These are phyloP conservation scores for Hemiprocne comata DNA, from an alignment of 2,113 vertebrate genomes.

Conservation along the genomic window DNA sequence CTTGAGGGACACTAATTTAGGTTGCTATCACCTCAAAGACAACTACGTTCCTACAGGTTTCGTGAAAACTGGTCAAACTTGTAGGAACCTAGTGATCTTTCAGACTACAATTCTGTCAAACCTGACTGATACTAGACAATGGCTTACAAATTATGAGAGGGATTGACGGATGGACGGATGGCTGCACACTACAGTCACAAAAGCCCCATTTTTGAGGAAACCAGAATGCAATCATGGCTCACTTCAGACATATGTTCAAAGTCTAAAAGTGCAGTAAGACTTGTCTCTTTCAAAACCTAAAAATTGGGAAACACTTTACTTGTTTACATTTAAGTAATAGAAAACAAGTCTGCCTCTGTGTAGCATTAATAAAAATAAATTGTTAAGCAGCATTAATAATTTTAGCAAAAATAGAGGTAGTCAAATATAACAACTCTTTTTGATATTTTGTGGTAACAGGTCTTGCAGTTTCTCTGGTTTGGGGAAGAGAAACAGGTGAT, in stretches of 20 bases:
- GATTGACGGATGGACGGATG: not conserved
- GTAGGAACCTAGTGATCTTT: not conserved
- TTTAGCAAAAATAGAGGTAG: not conserved
- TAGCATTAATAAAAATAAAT: not conserved
- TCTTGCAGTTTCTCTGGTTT: not conserved
- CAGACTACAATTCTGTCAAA: not conserved
- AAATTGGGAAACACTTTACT: not conserved
- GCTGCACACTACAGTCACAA: not conserved
- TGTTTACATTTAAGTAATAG: not conserved
- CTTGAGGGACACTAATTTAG: not conserved
- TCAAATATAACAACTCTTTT: not conserved
- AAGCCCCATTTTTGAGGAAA: not conserved
- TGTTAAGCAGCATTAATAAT: not conserved
- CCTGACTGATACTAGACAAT: not conserved
- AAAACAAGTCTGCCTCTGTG: not conserved
- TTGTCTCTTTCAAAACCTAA: not conserved
- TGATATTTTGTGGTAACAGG: not conserved
- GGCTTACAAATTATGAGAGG: not conserved
- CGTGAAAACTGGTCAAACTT: not conserved
- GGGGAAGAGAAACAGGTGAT: not conserved
- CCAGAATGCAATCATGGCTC: not conserved
- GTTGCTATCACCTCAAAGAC: not conserved
- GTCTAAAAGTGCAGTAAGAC: not conserved
- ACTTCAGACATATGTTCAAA: not conserved
- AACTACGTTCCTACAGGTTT: not conserved